These are phyloP conservation scores for Ophion costatus DNA, from an alignment of 2,888 invertebrate species.

Conservation along the genomic window DNA sequence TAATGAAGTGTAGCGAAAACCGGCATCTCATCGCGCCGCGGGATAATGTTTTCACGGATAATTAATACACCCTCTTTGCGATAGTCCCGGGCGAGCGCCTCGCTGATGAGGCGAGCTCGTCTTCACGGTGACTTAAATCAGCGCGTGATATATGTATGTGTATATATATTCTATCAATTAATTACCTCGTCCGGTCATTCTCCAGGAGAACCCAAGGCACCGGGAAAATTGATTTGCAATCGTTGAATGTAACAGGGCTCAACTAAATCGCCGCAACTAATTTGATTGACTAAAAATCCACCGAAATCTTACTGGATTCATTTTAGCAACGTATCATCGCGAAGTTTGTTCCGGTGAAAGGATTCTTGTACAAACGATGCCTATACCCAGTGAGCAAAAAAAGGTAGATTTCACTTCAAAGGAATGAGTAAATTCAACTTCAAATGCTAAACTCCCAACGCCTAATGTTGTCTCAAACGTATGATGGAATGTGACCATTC, in stretches of 20 bases:
- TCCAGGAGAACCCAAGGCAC: conserved; percentile 17
- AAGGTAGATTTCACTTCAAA: background rate
- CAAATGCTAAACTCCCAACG: background rate
- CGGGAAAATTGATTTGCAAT: conserved; percentile 31
- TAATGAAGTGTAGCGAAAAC: conserved; percentile 76
- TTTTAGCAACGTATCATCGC: background rate
- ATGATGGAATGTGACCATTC: background rate
- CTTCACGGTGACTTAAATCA: conserved; percentile 33
- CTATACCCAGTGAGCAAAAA: no score
- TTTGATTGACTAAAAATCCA: background rate
- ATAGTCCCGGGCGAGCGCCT: conserved; percentile 67
- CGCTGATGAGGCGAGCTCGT: conserved; percentile 55
- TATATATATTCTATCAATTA: conserved; percentile 45
- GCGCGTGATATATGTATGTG: conserved; percentile 23
- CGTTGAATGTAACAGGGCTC: background rate
- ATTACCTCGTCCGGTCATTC: conserved; percentile 41
- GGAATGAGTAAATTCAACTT: background rate
- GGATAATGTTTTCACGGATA: conserved; percentile 76
- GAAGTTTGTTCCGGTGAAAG: background rate
- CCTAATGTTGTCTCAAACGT: background rate
- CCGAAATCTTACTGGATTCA: background rate
- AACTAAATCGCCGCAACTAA: background rate
- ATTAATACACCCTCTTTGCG: conserved; percentile 74
- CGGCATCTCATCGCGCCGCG: conserved; percentile 64
- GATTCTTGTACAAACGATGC: background rate